Conservation (phyloP, 2,797 vertebrate genomes). For the Mormyrus hasselquistii region DNA sequence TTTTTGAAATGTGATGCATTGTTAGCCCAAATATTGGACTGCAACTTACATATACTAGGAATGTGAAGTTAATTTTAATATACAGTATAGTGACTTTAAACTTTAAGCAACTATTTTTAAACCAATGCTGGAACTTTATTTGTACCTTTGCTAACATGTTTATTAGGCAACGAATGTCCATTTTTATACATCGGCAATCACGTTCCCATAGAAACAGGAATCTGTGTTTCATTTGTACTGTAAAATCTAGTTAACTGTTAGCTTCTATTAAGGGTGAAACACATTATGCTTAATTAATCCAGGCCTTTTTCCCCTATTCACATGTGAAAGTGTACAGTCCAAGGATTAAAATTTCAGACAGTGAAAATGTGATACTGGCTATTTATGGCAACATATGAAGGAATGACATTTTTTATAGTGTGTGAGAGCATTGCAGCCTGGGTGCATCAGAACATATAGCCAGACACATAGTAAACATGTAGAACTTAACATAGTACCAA, state of each 20-base stretch:
- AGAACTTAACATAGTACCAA: background rate
- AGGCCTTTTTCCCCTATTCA: background rate
- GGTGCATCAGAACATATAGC: background rate
- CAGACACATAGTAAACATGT: background rate
- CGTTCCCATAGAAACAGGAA: slow-evolving; percentile 25
- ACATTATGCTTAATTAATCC: background rate
- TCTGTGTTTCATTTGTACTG: slow-evolving; percentile 24
- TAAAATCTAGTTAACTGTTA: slow-evolving; percentile 5
- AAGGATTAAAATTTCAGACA: background rate
- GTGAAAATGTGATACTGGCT: background rate
- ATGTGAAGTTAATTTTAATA: background rate
- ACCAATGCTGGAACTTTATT: background rate
- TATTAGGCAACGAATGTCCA: background rate
- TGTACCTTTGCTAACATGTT: slow-evolving; percentile 6
- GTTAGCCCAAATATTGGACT: background rate
- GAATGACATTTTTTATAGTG: background rate
- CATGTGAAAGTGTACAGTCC: background rate
- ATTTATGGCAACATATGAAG: background rate
- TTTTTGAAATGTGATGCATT: background rate
- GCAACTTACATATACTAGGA: background rate
- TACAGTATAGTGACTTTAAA: background rate
- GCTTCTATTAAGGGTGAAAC: slow-evolving; percentile 5
- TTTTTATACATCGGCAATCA: slow-evolving; percentile 20
- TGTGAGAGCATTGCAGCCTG: background rate
- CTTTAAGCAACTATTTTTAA: background rate